Conservation (phyloP, 2,113 vertebrate genomes). For the Lycocorax pyrrhopterus region DNA sequence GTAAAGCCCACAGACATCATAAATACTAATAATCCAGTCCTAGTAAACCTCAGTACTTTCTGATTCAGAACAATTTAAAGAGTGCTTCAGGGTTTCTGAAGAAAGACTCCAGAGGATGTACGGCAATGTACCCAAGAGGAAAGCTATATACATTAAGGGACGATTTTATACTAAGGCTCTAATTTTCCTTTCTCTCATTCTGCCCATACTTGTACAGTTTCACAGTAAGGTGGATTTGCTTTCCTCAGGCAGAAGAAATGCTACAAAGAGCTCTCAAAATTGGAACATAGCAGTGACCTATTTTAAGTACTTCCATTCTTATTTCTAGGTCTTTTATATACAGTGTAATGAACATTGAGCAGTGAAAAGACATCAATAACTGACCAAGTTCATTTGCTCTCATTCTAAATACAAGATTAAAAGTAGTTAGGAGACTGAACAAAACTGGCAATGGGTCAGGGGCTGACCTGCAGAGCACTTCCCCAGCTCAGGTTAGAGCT, state of each 20-base stretch:
- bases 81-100: background rate
- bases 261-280: background rate
- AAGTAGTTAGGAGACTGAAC: background rate
- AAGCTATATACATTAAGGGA: background rate
- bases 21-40: background rate
- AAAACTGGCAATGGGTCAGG: background rate
- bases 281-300: background rate
- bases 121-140: background rate
- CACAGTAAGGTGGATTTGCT: background rate
- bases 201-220: background rate
- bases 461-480: background rate
- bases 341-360: constrained; percentile 1
- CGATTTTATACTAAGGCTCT: background rate
- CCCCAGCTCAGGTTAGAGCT: background rate
- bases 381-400: background rate
- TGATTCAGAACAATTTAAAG: background rate
- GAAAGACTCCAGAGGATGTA: background rate
- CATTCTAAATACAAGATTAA: background rate
- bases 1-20: background rate
- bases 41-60: background rate
- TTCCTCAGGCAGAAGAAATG: background rate
- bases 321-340: background rate
- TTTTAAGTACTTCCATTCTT: constrained; percentile 6
- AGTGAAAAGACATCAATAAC: constrained; percentile 1
- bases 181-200: background rate